Evolutionary conservation across 2,888 invertebrate genomes (phyloP), one percentile per base, ranked within the genome.

Genomic region (Zaprionus lineosus): DNA sequence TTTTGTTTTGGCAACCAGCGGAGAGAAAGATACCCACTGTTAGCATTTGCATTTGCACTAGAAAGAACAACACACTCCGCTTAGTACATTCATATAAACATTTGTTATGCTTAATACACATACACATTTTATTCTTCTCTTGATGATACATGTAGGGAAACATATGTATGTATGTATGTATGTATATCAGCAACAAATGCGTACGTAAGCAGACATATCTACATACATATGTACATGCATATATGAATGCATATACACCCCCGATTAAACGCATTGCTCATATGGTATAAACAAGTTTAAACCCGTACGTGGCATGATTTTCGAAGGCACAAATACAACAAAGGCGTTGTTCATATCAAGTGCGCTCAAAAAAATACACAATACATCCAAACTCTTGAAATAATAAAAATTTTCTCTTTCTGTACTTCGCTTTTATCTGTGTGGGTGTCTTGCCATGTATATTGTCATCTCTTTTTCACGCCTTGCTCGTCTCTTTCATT

Each of bases 221-320:
- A 46, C 26, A 9, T 34, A 16, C 24, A 29, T 34, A n/a, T 24
- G 18, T 11, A 43, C 66, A 33, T 19, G 19, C 5, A 19, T 3
- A 5, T 19, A 19, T 3, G 19, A 19, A 19, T 19, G 5, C 19
- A 19, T 58, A 44, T 53, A 33, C 67, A 55, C 36, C 37, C 46
- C 3, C 31, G 5, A 19, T 3, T 19, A 19, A 19, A 52, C 36
- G 36, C 29, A 52, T 41, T 29, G 21, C 24, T 29, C 24, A 19
- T 44, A 41, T 46, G n/a, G n/a, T 56, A 39, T 47, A 53, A 55
- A 50, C 61, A 55, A 50, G 40, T 67, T 46, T 43, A 18, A 63
- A 43, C 53, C 47, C 44, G 48, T 46, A 47, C 44, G 69, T 69
- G 69, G 63, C 67, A 69, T 69, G 51, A 66, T 66, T 47, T 61